Evolutionary conservation across 2,888 invertebrate species (phyloP).

Genomic region (Acleris cristana): DNA sequence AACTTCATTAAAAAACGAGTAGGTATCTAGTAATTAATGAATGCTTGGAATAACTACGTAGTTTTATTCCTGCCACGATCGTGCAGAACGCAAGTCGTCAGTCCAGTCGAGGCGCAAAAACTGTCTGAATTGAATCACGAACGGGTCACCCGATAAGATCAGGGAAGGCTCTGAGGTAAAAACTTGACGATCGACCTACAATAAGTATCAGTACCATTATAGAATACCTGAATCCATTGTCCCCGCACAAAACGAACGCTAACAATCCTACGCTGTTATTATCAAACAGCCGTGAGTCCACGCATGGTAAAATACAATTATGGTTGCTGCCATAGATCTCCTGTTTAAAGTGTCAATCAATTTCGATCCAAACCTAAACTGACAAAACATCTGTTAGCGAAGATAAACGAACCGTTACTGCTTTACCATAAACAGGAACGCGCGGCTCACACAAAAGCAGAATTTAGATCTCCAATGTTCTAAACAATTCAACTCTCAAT

Average conservation of each 20-base stretch:
- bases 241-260: not conserved
- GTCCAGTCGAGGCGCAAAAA: slow-evolving; percentile 48
- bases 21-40: slow-evolving; percentile 43
- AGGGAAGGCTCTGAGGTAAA: slow-evolving; percentile 46
- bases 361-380: not conserved
- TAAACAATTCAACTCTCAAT: too few relatives aligned
- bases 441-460: slow-evolving; percentile 5
- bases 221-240: slow-evolving; percentile 20
- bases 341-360: slow-evolving; percentile 2
- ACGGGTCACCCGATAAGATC: slow-evolving; percentile 47
- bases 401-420: slow-evolving; percentile 7
- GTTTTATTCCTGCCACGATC: slow-evolving; percentile 30
- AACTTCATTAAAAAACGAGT: slow-evolving; percentile 37
- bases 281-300: not conserved
- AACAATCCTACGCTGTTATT: not conserved
- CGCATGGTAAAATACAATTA: slow-evolving; percentile 6
- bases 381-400: slow-evolving; percentile 19
- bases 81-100: slow-evolving; percentile 31
- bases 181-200: slow-evolving; percentile 32
- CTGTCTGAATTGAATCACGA: slow-evolving; percentile 48
- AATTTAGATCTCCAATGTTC: not conserved
- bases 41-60: slow-evolving; percentile 44
- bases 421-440: slow-evolving; percentile 9
- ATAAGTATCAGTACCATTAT: slow-evolving; percentile 22
- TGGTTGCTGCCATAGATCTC: not conserved